A percentile compares a stretch with the other conserved stretches of the same genome.
Evolutionary conservation across 1,140 invertebrate species (phyloP).

Genomic region (Tachypleus tridentatus): DNA sequence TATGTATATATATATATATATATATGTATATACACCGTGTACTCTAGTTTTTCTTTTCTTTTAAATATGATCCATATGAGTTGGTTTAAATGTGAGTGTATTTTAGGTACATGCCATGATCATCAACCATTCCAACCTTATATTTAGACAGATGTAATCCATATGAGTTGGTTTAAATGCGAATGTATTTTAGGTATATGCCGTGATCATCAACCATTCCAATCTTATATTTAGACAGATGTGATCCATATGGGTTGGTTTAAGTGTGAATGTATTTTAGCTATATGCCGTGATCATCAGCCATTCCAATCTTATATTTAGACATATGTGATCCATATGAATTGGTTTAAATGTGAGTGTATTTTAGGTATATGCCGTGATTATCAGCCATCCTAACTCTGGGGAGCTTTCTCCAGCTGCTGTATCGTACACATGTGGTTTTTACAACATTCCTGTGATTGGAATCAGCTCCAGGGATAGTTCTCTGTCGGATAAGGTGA

Average conservation of each 20-base stretch:
- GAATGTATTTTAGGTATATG: conserved; percentile 25
- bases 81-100: no score
- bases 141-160: no score
- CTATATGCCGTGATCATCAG: conserved; percentile 34
- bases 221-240: no score
- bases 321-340: no score
- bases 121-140: conserved; percentile 30
- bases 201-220: conserved; percentile 34
- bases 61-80: no score
- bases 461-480: conserved; percentile 94
- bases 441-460: conserved; percentile 97
- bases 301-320: conserved; percentile 24
- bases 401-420: conserved; percentile 82
- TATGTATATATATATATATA: no score
- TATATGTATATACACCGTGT: no score
- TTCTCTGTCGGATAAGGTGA: conserved; percentile 91
- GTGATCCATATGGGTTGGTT: no score
- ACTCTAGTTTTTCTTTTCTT: no score
- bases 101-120: conserved; percentile 31
- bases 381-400: conserved; percentile 32
- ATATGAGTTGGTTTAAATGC: no score
- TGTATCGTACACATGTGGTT: conserved; percentile 93
- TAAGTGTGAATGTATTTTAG: neutral
- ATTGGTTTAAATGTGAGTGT: no score
- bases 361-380: conserved; percentile 30